A percentile compares a stretch with the other conserved stretches of the same genome.
phyloP scores from a whole-genome alignment of 2,888 invertebrate species.

The Girardia tigrina region DNA sequence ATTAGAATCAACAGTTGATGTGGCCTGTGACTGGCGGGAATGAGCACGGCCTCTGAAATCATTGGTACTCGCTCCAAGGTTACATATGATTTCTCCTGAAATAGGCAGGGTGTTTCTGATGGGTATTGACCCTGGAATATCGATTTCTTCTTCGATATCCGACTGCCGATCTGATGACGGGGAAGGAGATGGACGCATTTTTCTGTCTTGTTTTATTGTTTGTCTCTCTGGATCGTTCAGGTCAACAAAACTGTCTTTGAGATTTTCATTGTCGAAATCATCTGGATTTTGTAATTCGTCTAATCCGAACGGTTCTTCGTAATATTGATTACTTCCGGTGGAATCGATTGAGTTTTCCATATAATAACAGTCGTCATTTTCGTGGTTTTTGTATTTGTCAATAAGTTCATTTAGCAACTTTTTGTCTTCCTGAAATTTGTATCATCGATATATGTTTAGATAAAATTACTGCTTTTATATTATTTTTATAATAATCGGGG shows the following conservation, averaged over 20 bases:
- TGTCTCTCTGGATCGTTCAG: background rate
- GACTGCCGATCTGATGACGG: no score
- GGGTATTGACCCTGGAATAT: background rate
- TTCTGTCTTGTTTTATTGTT: background rate
- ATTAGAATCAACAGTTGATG: background rate
- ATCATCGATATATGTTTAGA: no score
- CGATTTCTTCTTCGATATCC: background rate
- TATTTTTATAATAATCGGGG: no score
- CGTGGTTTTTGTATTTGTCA: background rate
- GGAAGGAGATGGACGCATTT: background rate
- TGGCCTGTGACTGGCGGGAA: constrained; percentile 16
- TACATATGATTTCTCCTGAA: no score
- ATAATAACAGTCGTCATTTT: background rate
- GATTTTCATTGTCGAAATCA: background rate
- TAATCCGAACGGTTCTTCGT: background rate
- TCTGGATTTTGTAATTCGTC: background rate
- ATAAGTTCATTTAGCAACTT: background rate
- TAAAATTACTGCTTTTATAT: no score
- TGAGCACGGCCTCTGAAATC: constrained; percentile 1
- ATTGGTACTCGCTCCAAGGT: background rate
- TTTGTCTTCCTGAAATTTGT: constrained; percentile 2
- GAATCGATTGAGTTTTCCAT: background rate
- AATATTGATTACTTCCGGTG: background rate
- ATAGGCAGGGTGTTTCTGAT: background rate
- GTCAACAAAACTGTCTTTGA: background rate